These are phyloP conservation scores for Cheirogaleus medius DNA, from an alignment of 2,113 vertebrate genomes.

Conservation along the genomic window DNA sequence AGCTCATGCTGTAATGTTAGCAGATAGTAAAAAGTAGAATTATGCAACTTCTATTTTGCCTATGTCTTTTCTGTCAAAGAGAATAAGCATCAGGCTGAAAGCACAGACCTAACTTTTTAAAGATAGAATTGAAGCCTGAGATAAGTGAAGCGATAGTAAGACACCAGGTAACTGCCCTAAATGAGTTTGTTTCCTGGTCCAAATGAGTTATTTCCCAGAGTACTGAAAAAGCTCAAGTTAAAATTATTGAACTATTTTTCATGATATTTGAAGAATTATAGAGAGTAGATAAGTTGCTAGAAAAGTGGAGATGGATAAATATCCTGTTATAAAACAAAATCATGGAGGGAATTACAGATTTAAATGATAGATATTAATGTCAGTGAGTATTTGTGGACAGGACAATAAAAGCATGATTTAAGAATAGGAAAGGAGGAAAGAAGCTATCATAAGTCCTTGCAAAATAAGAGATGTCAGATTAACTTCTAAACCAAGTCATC, in stretches of 20 bases:
- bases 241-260: not conserved
- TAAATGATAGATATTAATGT: not conserved
- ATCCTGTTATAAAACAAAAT: not conserved
- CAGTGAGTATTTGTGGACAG: not conserved
- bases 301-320: not conserved
- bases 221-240: not conserved
- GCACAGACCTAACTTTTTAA: not conserved
- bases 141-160: not conserved
- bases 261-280: not conserved
- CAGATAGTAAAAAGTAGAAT: not conserved
- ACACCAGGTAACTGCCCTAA: not conserved
- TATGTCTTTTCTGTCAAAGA: constrained; percentile 18
- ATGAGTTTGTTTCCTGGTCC: not conserved
- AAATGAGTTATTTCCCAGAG: constrained; percentile 13
- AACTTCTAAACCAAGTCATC: not conserved
- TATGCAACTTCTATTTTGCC: not conserved
- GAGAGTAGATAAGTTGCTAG: not conserved
- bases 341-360: not conserved
- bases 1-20: not conserved
- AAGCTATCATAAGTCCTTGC: not conserved
- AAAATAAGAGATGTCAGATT: not conserved
- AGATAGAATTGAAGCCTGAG: not conserved
- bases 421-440: not conserved
- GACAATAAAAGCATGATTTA: not conserved
- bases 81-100: not conserved